These are phyloP conservation scores for Matsumyia berberina DNA, from an alignment of 2,888 invertebrate genomes.

Conservation along the genomic window DNA sequence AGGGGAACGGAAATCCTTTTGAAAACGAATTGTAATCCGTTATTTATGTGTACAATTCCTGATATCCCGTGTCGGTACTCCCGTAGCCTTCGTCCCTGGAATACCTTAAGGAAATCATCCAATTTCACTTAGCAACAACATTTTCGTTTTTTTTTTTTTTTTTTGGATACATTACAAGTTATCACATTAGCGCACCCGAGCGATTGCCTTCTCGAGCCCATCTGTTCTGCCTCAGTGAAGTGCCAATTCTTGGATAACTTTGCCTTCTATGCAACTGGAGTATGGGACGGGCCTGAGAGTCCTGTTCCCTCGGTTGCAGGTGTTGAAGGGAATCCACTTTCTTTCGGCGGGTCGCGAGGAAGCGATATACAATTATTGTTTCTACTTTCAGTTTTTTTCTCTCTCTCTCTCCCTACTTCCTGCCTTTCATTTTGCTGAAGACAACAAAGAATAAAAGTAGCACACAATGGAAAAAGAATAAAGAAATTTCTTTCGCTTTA, in stretches of 20 bases:
- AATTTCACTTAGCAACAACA: conserved; percentile 68
- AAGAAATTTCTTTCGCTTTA: conserved; percentile 25
- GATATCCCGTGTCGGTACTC: conserved; percentile 9
- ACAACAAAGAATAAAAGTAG: background rate
- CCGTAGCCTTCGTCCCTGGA: background rate
- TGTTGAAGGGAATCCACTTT: conserved; percentile 71
- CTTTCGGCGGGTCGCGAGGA: conserved; percentile 74
- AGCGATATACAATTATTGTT: conserved; percentile 68
- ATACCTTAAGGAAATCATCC: conserved; percentile 64
- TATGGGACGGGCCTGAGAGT: conserved; percentile 8
- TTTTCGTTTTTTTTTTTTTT: conserved; percentile 35
- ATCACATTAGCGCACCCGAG: conserved; percentile 55
- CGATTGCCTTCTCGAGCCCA: conserved; percentile 43
- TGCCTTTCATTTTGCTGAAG: background rate
- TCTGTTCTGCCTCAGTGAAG: conserved; percentile 31
- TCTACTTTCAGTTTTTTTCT: conserved; percentile 4
- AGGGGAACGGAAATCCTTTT: conserved; percentile 29
- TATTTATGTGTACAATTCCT: conserved; percentile 49
- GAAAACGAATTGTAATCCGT: conserved; percentile 56
- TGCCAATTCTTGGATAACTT: conserved; percentile 9
- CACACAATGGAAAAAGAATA: background rate
- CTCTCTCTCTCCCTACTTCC: background rate
- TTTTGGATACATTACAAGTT: conserved; percentile 51
- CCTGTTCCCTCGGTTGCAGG: conserved; percentile 35
- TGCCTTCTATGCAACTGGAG: background rate